Evolutionary conservation across 2,113 vertebrate species (phyloP), one percentile per base, ranked within the genome.

Genomic region (Zootoca vivipara): DNA sequence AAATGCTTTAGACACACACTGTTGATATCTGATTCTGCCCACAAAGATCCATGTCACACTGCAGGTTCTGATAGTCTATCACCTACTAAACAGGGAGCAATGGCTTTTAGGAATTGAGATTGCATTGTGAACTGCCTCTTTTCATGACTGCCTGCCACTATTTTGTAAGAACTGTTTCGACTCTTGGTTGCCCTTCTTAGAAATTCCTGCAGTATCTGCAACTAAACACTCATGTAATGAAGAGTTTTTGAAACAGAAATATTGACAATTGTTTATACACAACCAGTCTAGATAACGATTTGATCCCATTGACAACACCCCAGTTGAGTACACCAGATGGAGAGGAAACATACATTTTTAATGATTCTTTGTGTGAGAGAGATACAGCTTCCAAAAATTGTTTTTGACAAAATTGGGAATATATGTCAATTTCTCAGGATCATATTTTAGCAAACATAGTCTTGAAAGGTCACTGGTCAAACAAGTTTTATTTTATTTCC

Each of bases 341-440:
- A 67, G 73, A 92, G 83, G 87, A 86, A 93, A 85, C 90, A 94
- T 91, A 62, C 56, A 93, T 96, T 95, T 96, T 95, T 93, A 95
- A 93, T 94, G 46, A 58, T 89, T 92, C 69, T 84, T 93, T 93
- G 91, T 56, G 92, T 58, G 92, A 94, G 82, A 85, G 85, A 92
- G 93, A 95, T 67, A 79, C 40, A 85, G 87, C 73, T 33, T 95
- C 75, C 52, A 92, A 87, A 95, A 95, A 95, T 86, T 92, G 85
- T 93, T 92, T 89, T 95, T 0, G 42, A 92, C 86, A 95, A 94
- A 96, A 92, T 89, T 94, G 94, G 89, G 94, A 94, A 91, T 94
- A 92, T 56, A 85, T 91, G 89, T 89, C 89, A 89, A 89, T 95
- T 95, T 81, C 73, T 89, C 72, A 90, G 40, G 75, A 90, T 93